Evolutionary conservation across 2,797 vertebrate genomes (phyloP), one percentile per base, ranked within the genome.

Genomic region (Myripristis murdjan): DNA sequence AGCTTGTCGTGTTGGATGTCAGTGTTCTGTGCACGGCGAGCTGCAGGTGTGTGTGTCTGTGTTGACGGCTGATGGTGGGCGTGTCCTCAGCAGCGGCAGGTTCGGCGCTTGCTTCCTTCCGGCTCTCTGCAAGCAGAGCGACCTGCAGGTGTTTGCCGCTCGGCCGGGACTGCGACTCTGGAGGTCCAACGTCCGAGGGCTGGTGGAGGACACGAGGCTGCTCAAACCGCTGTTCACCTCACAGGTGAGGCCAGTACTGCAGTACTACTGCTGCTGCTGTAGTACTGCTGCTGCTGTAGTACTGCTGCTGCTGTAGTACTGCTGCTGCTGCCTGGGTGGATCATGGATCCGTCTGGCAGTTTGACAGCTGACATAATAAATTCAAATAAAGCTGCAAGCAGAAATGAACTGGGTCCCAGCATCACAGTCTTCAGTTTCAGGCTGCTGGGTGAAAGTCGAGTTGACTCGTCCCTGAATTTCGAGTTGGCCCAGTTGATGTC

Each of bases 51-150:
- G 7, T 22, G 3, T 63, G 15, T 46, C 44, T 28, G 1, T 15
- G 24, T 10, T 52, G 43, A 15, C 14, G 20, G 22, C n/a, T 18
- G 6, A 41, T 41, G 60, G 12, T 55, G 31, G 28, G 44, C 47
- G 53, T 65, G 23, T 35, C 58, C 44, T 7, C 88, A 98, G 97
- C 80, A 94, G 93, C 12, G 98, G 98, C 20, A 95, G 93, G 85
- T 97, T 97, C 24, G 98, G 98, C 1, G 97, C 97, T 0, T 98
- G 98, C 84, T 99, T 99, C 82, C 96, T 98, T 88, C 97, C 97
- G 1, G 97, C 95, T n/a, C 94, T 99, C 1, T 97, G 98, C 86
- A 99, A 99, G 83, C 98, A 96, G 82, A 99, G 97, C 1, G 97
- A 98, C 61, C 91, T 99, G 14, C 96, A 95, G 1, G 72, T 98